Evolutionary conservation across 1,140 invertebrate genomes (phyloP), one percentile per base, ranked within the genome.

Genomic region (Radopholus similis): DNA sequence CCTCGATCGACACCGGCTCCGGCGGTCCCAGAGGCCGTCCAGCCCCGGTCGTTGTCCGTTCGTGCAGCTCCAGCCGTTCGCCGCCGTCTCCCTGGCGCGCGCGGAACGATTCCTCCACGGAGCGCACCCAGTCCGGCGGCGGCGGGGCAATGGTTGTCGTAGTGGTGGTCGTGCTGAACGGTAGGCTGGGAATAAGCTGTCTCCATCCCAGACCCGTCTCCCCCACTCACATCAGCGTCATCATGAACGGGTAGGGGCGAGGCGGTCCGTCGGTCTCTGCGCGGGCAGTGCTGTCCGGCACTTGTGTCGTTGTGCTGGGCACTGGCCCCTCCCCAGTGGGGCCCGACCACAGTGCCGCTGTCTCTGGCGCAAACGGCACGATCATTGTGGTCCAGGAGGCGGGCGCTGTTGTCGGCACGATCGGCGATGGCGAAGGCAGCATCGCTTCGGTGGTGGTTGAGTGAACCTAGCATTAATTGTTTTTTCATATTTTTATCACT

Each of bases 71-170:
- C 47, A 4, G 9, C 47, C n/a, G n/a, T n/a, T n/a, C n/a, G n/a
- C n/a, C n/a, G 28, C 57, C 34, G 26, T 63, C 26, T 1, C 44
- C 6, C n/a, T 63, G 15, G 15, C 26, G 35, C 23, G 28, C 56
- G 8, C 56, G 49, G 26, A 54, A 64, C 0, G 64, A 66, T 40
- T 66, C 64, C 35, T 66, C 64, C 49, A 66, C 64, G 30, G 51
- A 56, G n/a, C 55, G 64, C 15, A 68, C 66, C 66, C 66, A 68
- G 18, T 67, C 62, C n/a, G 66, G 66, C 11, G 66, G 64, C 21
- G 66, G 66, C 18, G 66, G 62, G 9, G 49, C 21, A 34, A 60
- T 51, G 8, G 74, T 73, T 34, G 74, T 77, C 1, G 72, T 73
- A 4, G 71, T 73, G 15, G 73, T 73, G 34, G 66, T 64, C 11